These are phyloP conservation scores for Melopsittacus undulatus DNA, from an alignment of 2,797 vertebrate species.

Conservation along the genomic window DNA sequence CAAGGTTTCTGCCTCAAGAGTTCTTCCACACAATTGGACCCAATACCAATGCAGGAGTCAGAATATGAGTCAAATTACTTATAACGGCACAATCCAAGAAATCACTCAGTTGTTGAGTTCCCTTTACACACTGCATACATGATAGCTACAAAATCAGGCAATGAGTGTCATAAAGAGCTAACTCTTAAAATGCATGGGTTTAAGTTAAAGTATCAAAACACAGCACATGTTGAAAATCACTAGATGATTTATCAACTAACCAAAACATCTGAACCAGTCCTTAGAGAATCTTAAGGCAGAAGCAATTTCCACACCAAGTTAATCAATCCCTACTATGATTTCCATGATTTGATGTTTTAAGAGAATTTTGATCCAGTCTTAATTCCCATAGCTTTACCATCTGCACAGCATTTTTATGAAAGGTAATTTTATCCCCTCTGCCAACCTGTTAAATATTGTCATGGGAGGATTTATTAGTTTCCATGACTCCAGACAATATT, in stretches of 20 bases:
- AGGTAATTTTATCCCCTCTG: constrained; percentile 62
- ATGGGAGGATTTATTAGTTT: constrained; percentile 65
- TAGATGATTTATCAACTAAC: constrained; percentile 33
- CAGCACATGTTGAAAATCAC: constrained; percentile 14
- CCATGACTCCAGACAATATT: constrained; percentile 55
- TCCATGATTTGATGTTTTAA: constrained; percentile 44
- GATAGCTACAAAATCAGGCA: neutral
- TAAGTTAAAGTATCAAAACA: constrained; percentile 25
- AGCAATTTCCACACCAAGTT: constrained; percentile 52
- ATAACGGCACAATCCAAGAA: neutral
- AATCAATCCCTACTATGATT: constrained; percentile 27
- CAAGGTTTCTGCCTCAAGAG: neutral
- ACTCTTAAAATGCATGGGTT: neutral
- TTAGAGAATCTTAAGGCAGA: constrained; percentile 28
- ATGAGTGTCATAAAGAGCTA: neutral
- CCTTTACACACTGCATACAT: neutral
- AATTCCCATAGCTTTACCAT: constrained; percentile 56
- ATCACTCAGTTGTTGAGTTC: neutral
- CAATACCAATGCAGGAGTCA: neutral
- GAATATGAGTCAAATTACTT: neutral
- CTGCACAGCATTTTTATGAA: constrained; percentile 57
- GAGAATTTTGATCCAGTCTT: constrained; percentile 41
- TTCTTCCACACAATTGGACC: neutral
- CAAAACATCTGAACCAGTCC: constrained; percentile 18
- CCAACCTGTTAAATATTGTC: constrained; percentile 60